These are phyloP conservation scores for Bombycilla garrulus DNA, from an alignment of 2,113 vertebrate genomes.

Conservation along the genomic window DNA sequence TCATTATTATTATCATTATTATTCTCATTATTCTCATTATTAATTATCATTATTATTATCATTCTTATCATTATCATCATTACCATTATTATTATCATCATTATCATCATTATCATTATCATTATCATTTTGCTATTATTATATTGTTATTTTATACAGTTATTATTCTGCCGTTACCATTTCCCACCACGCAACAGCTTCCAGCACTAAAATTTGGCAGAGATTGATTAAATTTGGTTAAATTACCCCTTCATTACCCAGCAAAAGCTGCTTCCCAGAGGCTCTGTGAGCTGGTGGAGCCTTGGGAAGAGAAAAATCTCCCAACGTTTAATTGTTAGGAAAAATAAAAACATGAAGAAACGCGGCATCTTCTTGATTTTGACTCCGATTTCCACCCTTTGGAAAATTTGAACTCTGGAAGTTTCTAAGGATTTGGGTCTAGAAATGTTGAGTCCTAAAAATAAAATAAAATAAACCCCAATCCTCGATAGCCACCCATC, in stretches of 20 bases:
- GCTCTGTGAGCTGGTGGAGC: background rate
- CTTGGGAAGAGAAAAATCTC: background rate
- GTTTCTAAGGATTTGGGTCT: background rate
- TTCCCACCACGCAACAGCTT: accelerated
- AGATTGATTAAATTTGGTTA: background rate
- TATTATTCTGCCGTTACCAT: accelerated
- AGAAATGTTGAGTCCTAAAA: background rate
- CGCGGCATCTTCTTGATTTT: accelerated
- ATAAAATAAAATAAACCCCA: background rate
- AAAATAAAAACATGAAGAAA: background rate
- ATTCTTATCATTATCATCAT: too few species aligned
- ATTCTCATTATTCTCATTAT: too few species aligned
- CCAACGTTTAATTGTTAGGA: background rate
- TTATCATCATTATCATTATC: background rate
- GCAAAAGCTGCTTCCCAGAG: background rate
- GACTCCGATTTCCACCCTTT: background rate
- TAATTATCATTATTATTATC: too few species aligned
- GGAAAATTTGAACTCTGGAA: background rate
- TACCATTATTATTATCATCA: too few species aligned
- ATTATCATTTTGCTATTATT: background rate
- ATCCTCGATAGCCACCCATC: background rate
- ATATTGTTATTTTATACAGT: accelerated
- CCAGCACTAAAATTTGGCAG: background rate
- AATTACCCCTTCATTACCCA: background rate
- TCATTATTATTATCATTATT: background rate